These are phyloP conservation scores for Mesorhabditis belari DNA, from an alignment of 2,888 invertebrate species.

Conservation along the genomic window DNA sequence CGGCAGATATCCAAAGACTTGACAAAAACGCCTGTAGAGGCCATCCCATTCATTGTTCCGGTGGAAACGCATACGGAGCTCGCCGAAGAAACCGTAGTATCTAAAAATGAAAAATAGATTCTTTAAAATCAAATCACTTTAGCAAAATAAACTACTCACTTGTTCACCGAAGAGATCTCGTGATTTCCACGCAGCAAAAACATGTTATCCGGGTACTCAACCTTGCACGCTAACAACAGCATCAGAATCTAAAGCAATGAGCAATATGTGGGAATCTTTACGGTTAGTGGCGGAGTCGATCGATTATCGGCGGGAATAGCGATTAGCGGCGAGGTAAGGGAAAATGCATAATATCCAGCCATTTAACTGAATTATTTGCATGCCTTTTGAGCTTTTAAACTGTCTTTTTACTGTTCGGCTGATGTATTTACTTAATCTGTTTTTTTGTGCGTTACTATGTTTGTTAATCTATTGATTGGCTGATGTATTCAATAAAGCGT, in stretches of 20 bases:
- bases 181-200: neutral
- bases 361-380: too few relatives aligned
- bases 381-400: too few relatives aligned
- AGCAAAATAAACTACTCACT: neutral
- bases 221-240: neutral
- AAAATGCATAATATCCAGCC: too few relatives aligned
- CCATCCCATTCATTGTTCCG: conserved; percentile 1
- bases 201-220: neutral
- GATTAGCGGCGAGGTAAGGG: too few relatives aligned
- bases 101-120: too few relatives aligned
- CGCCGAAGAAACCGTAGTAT: conserved; percentile 30
- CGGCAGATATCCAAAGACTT: conserved; percentile 17
- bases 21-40: conserved; percentile 21
- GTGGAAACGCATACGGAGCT: conserved; percentile 24
- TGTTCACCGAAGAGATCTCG: neutral
- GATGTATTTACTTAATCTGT: too few relatives aligned
- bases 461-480: too few relatives aligned
- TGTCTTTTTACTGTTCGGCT: too few relatives aligned
- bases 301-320: too few relatives aligned
- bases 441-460: too few relatives aligned
- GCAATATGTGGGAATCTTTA: neutral
- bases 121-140: neutral
- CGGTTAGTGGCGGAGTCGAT: too few relatives aligned
- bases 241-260: neutral
- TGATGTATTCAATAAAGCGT: too few relatives aligned